These are phyloP conservation scores for Mormyrops attenuatus DNA, from an alignment of 2,797 vertebrate species.

Conservation along the genomic window DNA sequence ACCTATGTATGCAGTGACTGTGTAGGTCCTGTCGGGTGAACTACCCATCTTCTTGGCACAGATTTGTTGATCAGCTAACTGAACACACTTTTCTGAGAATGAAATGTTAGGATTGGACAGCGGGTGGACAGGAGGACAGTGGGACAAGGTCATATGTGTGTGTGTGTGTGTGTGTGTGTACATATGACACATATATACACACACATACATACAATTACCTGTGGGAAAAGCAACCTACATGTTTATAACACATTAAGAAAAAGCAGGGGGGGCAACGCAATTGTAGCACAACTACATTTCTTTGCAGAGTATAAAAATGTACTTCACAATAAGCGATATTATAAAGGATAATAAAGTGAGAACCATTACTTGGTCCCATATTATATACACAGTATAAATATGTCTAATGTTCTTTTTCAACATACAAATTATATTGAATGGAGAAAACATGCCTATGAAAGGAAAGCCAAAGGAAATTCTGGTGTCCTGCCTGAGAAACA, in stretches of 20 bases:
- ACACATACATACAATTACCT: background rate
- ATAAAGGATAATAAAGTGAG: conserved; percentile 25
- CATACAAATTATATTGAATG: conserved; percentile 20
- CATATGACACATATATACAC: too few species aligned
- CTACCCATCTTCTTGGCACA: background rate
- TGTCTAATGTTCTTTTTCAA: conserved; percentile 54
- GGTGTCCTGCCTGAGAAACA: conserved; percentile 17
- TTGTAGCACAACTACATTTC: background rate
- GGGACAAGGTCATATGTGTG: background rate
- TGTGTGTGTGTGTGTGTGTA: too few species aligned
- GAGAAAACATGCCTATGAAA: conserved; percentile 21
- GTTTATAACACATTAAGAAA: background rate
- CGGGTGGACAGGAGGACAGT: background rate
- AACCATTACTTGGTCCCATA: conserved; percentile 23
- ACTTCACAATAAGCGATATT: conserved; percentile 31
- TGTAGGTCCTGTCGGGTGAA: background rate
- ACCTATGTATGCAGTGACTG: background rate
- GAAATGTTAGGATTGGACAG: background rate
- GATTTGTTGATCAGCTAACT: background rate
- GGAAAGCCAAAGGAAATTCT: conserved; percentile 29
- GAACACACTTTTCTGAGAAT: background rate
- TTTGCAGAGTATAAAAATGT: conserved; percentile 15
- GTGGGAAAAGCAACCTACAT: background rate
- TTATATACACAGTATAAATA: conserved; percentile 56
- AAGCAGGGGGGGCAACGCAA: background rate